These are phyloP conservation scores for Pantelozetes paolii DNA, from an alignment of 2,888 invertebrate species.

Conservation along the genomic window DNA sequence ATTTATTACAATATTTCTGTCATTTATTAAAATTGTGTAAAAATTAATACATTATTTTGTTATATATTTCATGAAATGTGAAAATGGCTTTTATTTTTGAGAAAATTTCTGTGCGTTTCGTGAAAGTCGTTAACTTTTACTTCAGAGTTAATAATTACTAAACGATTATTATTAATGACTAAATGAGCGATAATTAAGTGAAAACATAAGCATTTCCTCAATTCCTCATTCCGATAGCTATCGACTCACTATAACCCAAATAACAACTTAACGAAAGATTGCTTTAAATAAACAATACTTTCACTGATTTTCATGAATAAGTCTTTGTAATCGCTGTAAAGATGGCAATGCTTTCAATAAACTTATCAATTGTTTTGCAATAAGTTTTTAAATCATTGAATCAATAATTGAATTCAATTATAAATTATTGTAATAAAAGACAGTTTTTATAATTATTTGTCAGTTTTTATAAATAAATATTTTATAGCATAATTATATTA, in stretches of 20 bases:
- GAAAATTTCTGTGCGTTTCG: no score
- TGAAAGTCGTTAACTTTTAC: not conserved
- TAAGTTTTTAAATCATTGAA: no score
- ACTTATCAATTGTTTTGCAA: not conserved
- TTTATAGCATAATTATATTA: no score
- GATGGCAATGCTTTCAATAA: not conserved
- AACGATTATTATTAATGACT: conserved; percentile 5
- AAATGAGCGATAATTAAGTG: not conserved
- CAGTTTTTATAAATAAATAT: no score
- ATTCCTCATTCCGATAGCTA: conserved; percentile 3
- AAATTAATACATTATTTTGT: no score
- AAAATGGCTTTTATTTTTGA: no score
- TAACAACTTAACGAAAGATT: not conserved
- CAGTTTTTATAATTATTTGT: no score
- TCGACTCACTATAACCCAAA: not conserved
- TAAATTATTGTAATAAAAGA: no score
- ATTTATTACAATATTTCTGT: no score
- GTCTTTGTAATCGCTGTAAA: not conserved
- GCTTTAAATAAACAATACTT: not conserved
- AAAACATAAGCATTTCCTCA: not conserved
- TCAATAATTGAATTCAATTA: no score
- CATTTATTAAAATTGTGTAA: no score
- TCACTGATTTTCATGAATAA: not conserved
- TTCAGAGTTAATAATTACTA: not conserved
- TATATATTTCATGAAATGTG: no score